phyloP scores from a whole-genome alignment of 2,888 invertebrate species.

The Deilephila elpenor region DNA sequence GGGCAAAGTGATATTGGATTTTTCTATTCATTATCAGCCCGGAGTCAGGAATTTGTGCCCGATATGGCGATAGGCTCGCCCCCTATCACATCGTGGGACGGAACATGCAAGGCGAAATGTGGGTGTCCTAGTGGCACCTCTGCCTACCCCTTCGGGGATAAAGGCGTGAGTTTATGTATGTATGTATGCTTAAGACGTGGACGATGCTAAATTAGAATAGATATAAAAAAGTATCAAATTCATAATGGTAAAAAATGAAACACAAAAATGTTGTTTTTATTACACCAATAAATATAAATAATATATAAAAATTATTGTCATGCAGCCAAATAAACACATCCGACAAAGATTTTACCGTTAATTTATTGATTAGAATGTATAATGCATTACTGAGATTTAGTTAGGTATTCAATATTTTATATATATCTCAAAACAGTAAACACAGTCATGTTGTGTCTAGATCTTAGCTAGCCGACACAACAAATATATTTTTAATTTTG shows the following conservation, averaged over 20 bases:
- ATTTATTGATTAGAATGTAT: background rate
- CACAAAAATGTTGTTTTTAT: background rate
- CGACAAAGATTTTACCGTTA: background rate
- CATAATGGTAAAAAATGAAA: background rate
- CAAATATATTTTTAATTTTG: background rate
- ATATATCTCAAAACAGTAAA: background rate
- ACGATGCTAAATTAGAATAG: too few species aligned
- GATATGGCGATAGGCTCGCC: too few species aligned
- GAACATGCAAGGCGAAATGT: too few species aligned
- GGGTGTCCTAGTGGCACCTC: too few species aligned
- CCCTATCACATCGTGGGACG: too few species aligned
- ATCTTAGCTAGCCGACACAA: slow-evolving; percentile 1
- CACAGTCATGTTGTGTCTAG: slow-evolving; percentile 13
- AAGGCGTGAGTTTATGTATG: too few species aligned
- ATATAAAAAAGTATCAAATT: background rate
- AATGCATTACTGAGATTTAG: background rate
- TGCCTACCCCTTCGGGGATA: too few species aligned
- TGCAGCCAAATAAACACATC: background rate
- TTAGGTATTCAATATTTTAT: background rate
- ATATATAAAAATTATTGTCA: background rate
- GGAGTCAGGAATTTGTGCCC: too few species aligned
- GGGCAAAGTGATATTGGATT: too few species aligned
- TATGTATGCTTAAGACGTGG: too few species aligned
- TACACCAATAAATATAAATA: slow-evolving; percentile 4
- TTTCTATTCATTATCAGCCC: too few species aligned